A percentile compares a stretch with the other conserved stretches of the same genome.
These are phyloP conservation scores for Drosophila arawakana DNA, from an alignment of 1,140 invertebrate genomes.

Conservation along the genomic window DNA sequence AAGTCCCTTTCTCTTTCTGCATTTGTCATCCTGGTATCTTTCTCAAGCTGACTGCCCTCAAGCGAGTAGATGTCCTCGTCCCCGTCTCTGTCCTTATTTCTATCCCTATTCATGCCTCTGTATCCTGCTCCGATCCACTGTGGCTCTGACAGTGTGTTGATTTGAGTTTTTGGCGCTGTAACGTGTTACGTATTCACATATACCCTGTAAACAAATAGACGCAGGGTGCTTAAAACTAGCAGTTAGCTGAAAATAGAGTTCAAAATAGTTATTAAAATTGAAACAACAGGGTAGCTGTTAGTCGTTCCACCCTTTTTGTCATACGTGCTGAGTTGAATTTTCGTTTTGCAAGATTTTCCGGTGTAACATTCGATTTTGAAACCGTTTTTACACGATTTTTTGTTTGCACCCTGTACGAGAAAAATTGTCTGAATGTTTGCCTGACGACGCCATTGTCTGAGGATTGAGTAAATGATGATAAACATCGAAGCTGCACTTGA, in stretches of 20 bases:
- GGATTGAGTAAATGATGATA: constrained; percentile 2
- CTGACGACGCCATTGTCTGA: background rate
- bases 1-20: background rate
- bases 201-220: background rate
- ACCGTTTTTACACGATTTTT: constrained; percentile 3
- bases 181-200: constrained; percentile 40
- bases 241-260: background rate
- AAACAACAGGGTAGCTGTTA: constrained; percentile 5
- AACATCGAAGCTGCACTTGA: background rate
- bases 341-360: constrained; percentile 61
- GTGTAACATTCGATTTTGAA: constrained; percentile 29
- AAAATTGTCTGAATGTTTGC: background rate
- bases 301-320: background rate
- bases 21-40: constrained; percentile 37
- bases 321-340: constrained; percentile 19
- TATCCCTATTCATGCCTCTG: no score
- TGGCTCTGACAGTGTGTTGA: constrained; percentile 60
- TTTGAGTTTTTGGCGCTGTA: constrained; percentile 61
- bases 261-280: background rate
- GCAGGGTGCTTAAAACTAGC: background rate
- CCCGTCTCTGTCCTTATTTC: no score
- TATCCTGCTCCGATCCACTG: constrained; percentile 6
- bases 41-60: constrained; percentile 53
- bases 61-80: constrained; percentile 33
- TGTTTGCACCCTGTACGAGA: background rate